Base-by-base conservation (phyloP, 2,888 invertebrate species). In the Ctenicera cuprea region DNA sequence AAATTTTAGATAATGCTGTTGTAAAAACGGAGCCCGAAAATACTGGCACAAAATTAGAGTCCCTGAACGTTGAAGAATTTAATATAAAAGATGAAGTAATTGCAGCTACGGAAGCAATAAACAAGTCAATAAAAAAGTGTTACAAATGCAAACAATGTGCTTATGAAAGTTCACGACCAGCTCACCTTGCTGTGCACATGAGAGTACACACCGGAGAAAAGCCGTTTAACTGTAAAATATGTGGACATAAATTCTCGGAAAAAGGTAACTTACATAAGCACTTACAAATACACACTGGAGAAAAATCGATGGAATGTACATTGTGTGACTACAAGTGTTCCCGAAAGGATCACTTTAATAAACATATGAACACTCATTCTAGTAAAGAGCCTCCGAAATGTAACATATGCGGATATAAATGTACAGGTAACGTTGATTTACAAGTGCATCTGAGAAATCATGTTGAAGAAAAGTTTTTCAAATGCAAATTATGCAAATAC, bases 191-290 rank as follows among this genome's bases (percentile, higher is more conserved):
- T 3, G 26, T 5, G 26, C 90, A 90, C 82, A 88, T 88, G 79
- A 90, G 90, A 80, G 88, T 89, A 12, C 90, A 90, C 83, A 87
- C 88, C 26, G 89, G 89, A 62, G 87, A 89, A 59, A 88, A 88
- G 63, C 89, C 89, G 62, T 86, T 89, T 63, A 86, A 87, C 8
- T 90, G 90, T 75, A 87, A 89, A 73, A 87, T 89, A 22, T 90
- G 90, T 75, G 87, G 16, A 2, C 9, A 16, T 18, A 48, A 18
- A 18, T 48, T 8, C 16, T 4, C 5, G 7, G 3, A 18, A 5
- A 48, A 20, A 20, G 16, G 18, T 16, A 16, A 14, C 5, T 48
- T 48, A 48, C 4, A 8, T 16, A 3, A 16, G 1, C 48, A 48
- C 16, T 18, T 48, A 8, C 8, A 3, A 5, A 7, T 18, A 1